Conservation (phyloP, 2,797 vertebrate genomes). For the Premnoplex brunnescens region DNA sequence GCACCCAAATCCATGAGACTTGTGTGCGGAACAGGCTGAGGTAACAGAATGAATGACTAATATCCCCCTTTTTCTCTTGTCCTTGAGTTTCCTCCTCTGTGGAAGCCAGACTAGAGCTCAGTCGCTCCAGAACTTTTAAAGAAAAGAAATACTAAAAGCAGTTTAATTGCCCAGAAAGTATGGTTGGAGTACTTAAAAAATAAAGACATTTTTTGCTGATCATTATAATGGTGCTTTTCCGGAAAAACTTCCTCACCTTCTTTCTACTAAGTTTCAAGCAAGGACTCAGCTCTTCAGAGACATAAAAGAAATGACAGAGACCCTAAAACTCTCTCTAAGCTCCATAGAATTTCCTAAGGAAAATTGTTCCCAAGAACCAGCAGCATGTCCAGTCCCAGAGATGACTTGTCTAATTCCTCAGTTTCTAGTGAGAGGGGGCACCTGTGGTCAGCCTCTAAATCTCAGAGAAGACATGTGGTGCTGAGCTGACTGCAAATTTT, state of each 20-base stretch:
- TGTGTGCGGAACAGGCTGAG: background rate
- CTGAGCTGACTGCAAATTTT: background rate
- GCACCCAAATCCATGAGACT: background rate
- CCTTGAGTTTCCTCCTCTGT: constrained; percentile 11
- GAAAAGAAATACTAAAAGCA: background rate
- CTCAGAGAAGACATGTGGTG: background rate
- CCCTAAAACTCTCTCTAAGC: background rate
- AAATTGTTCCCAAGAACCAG: background rate
- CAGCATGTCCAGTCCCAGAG: background rate
- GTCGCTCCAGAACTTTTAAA: background rate
- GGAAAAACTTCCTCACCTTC: background rate
- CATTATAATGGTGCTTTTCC: background rate
- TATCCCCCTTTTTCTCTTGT: constrained; percentile 4
- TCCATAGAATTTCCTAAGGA: background rate
- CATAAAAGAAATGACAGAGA: background rate
- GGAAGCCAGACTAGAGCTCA: background rate
- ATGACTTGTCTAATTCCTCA: background rate
- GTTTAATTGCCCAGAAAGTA: background rate
- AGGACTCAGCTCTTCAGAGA: background rate
- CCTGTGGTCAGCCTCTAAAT: background rate
- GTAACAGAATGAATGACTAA: constrained; percentile 37
- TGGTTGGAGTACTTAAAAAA: background rate
- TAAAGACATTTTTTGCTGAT: background rate
- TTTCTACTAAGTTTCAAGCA: background rate
- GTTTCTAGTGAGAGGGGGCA: background rate